Evolutionary conservation across 2,113 vertebrate genomes (phyloP).

Genomic region (Ameiurus melas): DNA sequence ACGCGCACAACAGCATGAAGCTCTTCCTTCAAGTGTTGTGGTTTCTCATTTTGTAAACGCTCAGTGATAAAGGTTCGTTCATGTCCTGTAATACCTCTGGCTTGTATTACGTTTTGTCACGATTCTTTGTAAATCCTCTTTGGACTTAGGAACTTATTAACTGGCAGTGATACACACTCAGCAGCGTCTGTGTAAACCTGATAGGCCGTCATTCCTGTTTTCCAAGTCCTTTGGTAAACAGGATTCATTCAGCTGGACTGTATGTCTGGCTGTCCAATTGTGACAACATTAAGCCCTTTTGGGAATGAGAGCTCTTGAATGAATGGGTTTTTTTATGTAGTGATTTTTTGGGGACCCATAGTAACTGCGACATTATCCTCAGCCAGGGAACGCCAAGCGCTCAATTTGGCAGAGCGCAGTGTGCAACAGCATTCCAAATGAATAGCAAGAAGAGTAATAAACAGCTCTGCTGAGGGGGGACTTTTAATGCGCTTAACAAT

Average conservation of each 20-base stretch:
- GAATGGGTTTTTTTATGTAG: not conserved
- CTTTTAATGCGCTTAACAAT: slow-evolving; percentile 10
- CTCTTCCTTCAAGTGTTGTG: not conserved
- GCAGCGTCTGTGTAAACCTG: not conserved
- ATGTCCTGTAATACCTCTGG: not conserved
- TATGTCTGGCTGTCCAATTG: not conserved
- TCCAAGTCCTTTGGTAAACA: not conserved
- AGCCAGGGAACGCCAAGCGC: not conserved
- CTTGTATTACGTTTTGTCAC: not conserved
- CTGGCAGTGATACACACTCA: not conserved
- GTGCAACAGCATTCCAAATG: slow-evolving; percentile 13
- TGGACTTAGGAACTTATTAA: not conserved
- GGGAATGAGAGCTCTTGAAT: not conserved
- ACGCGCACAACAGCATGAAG: not conserved
- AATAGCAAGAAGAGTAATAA: slow-evolving; percentile 17
- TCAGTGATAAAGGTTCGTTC: not conserved
- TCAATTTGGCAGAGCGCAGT: not conserved
- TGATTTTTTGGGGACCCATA: not conserved
- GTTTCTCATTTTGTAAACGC: not conserved
- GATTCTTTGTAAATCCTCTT: not conserved
- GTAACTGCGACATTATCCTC: not conserved
- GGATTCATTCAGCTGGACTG: not conserved
- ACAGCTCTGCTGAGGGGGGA: slow-evolving; percentile 1
- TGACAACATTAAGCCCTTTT: not conserved
- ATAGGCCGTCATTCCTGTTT: not conserved